phyloP scores from a whole-genome alignment of 2,113 vertebrate species.

The Hassar affinis region DNA sequence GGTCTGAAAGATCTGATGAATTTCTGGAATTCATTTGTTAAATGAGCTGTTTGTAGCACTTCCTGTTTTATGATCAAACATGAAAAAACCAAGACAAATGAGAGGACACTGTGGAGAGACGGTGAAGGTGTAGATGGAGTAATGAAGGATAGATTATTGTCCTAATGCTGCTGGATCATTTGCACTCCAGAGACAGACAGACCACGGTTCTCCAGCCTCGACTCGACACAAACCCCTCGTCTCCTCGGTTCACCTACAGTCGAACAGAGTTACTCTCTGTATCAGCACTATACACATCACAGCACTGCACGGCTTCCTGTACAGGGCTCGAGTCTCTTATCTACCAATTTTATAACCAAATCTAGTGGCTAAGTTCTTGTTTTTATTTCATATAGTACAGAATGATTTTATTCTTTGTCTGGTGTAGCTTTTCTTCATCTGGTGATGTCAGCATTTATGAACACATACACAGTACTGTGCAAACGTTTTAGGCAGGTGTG shows the following conservation, averaged over 20 bases:
- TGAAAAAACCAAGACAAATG: background rate
- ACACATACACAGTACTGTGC: no score
- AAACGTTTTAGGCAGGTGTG: no score
- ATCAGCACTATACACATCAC: background rate
- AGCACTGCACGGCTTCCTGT: background rate
- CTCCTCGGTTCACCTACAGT: background rate
- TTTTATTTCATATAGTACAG: background rate
- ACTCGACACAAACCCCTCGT: no score
- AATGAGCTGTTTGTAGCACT: background rate
- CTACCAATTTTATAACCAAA: background rate
- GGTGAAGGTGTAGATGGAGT: background rate
- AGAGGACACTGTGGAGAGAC: background rate
- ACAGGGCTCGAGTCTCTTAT: background rate
- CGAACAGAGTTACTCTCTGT: background rate
- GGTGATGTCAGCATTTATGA: no score
- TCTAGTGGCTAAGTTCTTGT: background rate
- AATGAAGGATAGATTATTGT: background rate
- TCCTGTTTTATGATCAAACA: conserved; percentile 19
- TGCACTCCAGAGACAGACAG: background rate
- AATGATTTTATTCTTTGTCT: background rate
- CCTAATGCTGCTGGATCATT: background rate
- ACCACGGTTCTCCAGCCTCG: background rate
- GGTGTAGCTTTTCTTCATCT: no score
- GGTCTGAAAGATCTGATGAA: background rate
- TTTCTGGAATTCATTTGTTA: background rate